Evolutionary conservation across 2,113 vertebrate species (phyloP), one percentile per base, ranked within the genome.

Genomic region (Apeltes quadracus): DNA sequence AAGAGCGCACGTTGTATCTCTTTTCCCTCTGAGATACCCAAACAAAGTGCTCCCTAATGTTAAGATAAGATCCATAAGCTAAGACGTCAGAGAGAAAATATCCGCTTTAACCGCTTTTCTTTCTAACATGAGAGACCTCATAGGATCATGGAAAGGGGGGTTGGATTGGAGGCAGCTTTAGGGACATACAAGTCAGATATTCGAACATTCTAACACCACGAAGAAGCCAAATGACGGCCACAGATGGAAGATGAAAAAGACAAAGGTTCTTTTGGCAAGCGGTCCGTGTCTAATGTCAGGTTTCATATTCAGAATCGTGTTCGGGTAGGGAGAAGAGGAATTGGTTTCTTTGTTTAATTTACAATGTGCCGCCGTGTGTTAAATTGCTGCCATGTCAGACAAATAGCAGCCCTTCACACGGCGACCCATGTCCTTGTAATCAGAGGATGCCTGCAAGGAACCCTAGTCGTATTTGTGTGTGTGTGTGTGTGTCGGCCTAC

Each of bases 301-400:
- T 87, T 84, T 83, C 69, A 86, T 69, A 89, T 79, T 87, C 85
- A 48, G 18, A 69, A 63, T 69, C 78, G 57, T 75, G 63, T 81
- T 75, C 54, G 0, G 13, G 18, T n/a, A 50, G n/a, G 61, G 16
- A 76, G 54, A 70, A 65, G 81, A 73, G 69, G 41, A 79, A 81
- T 72, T 44, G 72, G 69, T 84, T 64, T 43, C 74, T 76, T 74
- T 54, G 51, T 86, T 84, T 85, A 90, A 88, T 90, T 87, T 81
- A 82, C 78, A 66, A 50, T 83, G 84, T 82, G 84, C 86, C 18
- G 10, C 18, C 71, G 86, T 75, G 86, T 90, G 91, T 82, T 87
- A 90, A 91, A 90, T 91, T 90, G 73, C 82, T 81, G 41, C 78
- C 29, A 59, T 88, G 87, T 91, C 63, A 76, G 79, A 85, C 89